A percentile compares a stretch with the other conserved stretches of the same genome.
Evolutionary conservation across 2,113 vertebrate species (phyloP).

Genomic region (Hymenochirus boettgeri): DNA sequence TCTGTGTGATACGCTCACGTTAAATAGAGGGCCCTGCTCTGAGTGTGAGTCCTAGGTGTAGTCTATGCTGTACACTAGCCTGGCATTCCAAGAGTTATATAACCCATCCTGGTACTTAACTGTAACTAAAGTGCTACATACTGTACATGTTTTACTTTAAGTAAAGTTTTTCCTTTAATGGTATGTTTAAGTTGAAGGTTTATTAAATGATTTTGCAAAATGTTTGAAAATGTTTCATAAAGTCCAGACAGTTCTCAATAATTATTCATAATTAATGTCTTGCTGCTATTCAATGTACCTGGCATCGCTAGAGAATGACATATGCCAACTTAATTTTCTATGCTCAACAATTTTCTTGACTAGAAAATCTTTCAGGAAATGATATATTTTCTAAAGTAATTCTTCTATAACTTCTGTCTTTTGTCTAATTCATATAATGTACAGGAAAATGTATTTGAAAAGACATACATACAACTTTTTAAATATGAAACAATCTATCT

Average conservation of each 20-base stretch:
- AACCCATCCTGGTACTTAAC: no score
- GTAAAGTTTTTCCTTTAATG: no score
- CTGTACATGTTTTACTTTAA: no score
- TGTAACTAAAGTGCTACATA: no score
- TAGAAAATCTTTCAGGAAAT: conserved; percentile 18
- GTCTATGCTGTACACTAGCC: no score
- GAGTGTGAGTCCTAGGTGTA: no score
- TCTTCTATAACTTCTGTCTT: conserved; percentile 16
- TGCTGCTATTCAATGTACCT: conserved; percentile 18
- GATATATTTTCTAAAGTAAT: conserved; percentile 20
- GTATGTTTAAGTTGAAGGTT: neutral
- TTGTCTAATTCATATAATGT: conserved; percentile 8
- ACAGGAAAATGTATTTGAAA: conserved; percentile 3
- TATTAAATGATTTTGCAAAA: conserved; percentile 13
- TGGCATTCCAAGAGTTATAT: no score
- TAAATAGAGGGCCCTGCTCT: no score
- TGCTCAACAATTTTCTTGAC: neutral
- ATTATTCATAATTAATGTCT: conserved; percentile 39
- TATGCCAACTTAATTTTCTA: conserved; percentile 16
- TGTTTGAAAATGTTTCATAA: conserved; percentile 15
- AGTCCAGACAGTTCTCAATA: conserved; percentile 25
- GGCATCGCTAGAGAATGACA: conserved; percentile 26
- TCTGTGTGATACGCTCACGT: no score
- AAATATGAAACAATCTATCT: no score
- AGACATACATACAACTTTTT: neutral